Percentiles rank a stretch among this genome's conserved stretches.
These are phyloP conservation scores for Andrena bucephala DNA, from an alignment of 2,888 invertebrate genomes.

Conservation along the genomic window DNA sequence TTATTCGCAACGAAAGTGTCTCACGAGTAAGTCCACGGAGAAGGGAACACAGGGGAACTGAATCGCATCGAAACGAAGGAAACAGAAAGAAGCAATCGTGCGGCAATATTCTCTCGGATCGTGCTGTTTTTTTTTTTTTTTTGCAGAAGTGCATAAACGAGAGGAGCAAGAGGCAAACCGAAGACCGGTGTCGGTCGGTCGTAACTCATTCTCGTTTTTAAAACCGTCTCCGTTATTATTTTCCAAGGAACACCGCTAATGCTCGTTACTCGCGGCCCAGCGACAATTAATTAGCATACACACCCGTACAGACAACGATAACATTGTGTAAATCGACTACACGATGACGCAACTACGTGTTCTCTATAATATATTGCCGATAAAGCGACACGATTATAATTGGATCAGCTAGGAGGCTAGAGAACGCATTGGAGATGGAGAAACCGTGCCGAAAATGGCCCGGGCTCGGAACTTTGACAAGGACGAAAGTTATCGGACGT, in stretches of 20 bases:
- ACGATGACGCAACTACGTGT: conserved; percentile 5
- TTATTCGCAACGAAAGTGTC: conserved; percentile 13
- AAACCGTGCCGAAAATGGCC: conserved; percentile 5
- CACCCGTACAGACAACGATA: conserved; percentile 22
- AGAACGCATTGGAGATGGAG: conserved; percentile 33
- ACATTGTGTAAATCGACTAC: conserved; percentile 22
- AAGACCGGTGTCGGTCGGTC: not conserved
- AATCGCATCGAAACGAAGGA: conserved; percentile 33
- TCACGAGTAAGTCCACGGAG: not conserved
- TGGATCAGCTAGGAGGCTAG: conserved; percentile 44
- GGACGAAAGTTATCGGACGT: conserved; percentile 69
- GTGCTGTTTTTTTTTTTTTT: not conserved
- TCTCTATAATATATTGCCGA: conserved; percentile 25
- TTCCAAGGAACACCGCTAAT: conserved; percentile 9
- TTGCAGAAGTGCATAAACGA: not conserved
- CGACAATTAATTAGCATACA: conserved; percentile 29
- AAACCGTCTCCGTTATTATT: conserved; percentile 8
- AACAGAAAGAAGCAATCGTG: conserved; percentile 40
- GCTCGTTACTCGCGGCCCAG: conserved; percentile 1
- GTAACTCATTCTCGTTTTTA: not conserved
- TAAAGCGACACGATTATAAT: conserved; percentile 41
- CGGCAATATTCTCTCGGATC: conserved; percentile 22
- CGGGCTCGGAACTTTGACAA: conserved; percentile 35
- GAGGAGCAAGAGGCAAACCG: not conserved
- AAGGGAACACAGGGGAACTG: not conserved